Evolutionary conservation across 2,888 invertebrate species (phyloP).

Genomic region (Lycia hirtaria): DNA sequence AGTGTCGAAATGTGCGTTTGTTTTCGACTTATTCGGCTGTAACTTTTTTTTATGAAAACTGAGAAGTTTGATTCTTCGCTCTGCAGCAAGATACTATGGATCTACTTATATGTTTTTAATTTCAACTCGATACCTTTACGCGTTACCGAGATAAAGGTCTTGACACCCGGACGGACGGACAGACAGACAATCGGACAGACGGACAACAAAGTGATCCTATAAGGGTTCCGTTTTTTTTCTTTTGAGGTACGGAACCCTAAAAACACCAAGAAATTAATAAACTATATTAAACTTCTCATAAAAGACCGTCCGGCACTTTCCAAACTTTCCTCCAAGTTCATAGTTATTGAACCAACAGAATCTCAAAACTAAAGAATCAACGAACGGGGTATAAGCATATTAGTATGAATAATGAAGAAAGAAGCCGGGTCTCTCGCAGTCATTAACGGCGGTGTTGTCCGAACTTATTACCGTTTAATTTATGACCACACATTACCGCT

Average conservation of each 20-base stretch:
- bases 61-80: too few relatives aligned
- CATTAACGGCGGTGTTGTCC: conserved; percentile 75
- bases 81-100: too few relatives aligned
- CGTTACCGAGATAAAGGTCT: too few relatives aligned
- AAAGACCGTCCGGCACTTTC: not conserved
- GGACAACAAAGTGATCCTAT: too few relatives aligned
- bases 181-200: too few relatives aligned
- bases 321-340: conserved; percentile 1
- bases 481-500: conserved; percentile 82
- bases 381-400: conserved; percentile 19
- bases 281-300: not conserved
- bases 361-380: conserved; percentile 11
- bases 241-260: too few relatives aligned
- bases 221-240: not conserved
- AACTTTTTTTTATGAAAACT: too few relatives aligned
- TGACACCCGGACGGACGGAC: too few relatives aligned
- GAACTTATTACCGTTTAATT: conserved; percentile 84
- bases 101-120: too few relatives aligned
- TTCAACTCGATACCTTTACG: too few relatives aligned
- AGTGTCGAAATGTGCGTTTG: too few relatives aligned
- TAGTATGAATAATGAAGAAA: conserved; percentile 50
- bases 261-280: not conserved
- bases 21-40: too few relatives aligned
- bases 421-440: conserved; percentile 48
- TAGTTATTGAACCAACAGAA: conserved; percentile 2